A percentile compares a stretch with the other conserved stretches of the same genome.
These are phyloP conservation scores for Watsonalla binaria DNA, from an alignment of 2,888 invertebrate species.

Conservation along the genomic window DNA sequence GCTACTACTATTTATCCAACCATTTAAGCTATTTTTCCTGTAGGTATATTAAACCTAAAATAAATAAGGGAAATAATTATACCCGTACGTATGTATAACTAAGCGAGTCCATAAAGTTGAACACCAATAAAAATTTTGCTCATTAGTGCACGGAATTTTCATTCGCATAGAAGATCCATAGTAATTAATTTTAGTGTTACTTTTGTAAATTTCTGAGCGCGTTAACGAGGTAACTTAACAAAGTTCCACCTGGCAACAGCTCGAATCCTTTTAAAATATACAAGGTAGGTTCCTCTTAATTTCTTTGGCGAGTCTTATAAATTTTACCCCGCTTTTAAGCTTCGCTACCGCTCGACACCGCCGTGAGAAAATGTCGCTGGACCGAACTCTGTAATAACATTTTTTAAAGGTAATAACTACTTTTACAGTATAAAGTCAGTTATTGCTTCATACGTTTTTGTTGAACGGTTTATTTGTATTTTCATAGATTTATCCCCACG, in stretches of 20 bases:
- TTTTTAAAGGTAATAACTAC: slow-evolving; percentile 29
- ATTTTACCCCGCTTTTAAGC: slow-evolving; percentile 61
- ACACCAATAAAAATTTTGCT: slow-evolving; percentile 56
- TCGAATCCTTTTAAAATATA: slow-evolving; percentile 44
- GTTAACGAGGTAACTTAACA: slow-evolving; percentile 73
- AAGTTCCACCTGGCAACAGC: slow-evolving; percentile 61
- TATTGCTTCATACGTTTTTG: slow-evolving; percentile 37
- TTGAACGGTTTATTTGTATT: slow-evolving; percentile 58
- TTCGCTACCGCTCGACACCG: slow-evolving; percentile 36
- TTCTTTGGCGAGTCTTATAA: slow-evolving; percentile 67
- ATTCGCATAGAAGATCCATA: slow-evolving; percentile 44
- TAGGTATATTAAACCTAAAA: no score
- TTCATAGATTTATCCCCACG: slow-evolving; percentile 54
- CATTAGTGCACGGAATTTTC: slow-evolving; percentile 54
- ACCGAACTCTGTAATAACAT: slow-evolving; percentile 29
- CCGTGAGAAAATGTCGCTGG: slow-evolving; percentile 40
- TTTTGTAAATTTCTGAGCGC: slow-evolving; percentile 47
- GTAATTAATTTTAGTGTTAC: slow-evolving; percentile 59
- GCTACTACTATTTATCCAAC: no score
- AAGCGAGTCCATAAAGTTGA: slow-evolving; percentile 28
- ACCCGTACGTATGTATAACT: neutral
- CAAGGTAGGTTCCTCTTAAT: slow-evolving; percentile 54
- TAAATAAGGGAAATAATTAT: no score
- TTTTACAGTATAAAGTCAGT: slow-evolving; percentile 36
- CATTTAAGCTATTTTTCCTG: no score